These are phyloP conservation scores for Hyaena hyaena DNA, from an alignment of 2,113 vertebrate species.

Conservation along the genomic window DNA sequence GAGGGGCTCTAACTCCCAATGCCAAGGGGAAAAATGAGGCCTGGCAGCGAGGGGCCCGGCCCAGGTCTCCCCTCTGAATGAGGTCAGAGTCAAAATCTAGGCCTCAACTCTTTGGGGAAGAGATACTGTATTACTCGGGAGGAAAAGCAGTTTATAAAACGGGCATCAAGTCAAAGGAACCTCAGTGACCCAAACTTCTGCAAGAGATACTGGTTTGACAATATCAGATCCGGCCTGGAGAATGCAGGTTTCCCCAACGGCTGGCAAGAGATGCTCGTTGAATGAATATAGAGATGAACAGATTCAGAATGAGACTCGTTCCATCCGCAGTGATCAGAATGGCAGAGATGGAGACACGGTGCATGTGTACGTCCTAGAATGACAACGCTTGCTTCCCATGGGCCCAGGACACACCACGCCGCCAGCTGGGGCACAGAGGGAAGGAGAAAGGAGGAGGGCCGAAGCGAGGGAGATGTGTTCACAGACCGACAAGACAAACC, in stretches of 20 bases:
- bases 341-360: neutral
- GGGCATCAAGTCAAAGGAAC: neutral
- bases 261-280: neutral
- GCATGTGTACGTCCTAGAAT: no score
- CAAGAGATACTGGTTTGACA: neutral
- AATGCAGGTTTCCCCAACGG: neutral
- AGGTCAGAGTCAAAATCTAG: conserved; percentile 20
- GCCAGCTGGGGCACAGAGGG: neutral
- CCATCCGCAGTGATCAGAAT: neutral
- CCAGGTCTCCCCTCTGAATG: neutral
- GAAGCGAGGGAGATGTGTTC: neutral
- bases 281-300: neutral
- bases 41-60: neutral
- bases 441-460: neutral
- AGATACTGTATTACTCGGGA: neutral
- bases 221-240: neutral
- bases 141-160: neutral
- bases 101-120: neutral
- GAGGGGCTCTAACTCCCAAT: neutral
- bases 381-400: neutral
- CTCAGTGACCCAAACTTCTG: neutral
- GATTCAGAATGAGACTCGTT: neutral
- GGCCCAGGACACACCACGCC: neutral
- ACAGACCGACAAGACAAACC: neutral
- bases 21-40: neutral